Evolutionary conservation across 1,140 invertebrate species (phyloP), one percentile per base, ranked within the genome.

Genomic region (Lordiphosa stackelbergi): DNA sequence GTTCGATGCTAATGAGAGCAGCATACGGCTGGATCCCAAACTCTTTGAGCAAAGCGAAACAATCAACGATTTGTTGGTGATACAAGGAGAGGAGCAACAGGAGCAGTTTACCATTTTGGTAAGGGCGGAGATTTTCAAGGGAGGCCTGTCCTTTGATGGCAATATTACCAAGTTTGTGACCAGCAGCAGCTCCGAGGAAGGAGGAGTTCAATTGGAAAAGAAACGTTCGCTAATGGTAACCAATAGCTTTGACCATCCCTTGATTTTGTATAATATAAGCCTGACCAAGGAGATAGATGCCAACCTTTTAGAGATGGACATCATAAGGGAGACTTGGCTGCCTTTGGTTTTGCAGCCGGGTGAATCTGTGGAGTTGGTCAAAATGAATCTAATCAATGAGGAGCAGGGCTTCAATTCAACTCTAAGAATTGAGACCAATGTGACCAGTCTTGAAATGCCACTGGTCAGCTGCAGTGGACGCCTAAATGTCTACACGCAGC

Each of bases 81-180:
- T 84, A 3, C 51, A 43, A 35, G 59, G 42, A 12, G 52, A 60
- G 19, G 51, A 54, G 0, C 48, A 61, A 6, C 0, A 5, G 4
- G 58, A 59, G 28, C 49, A 59, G 12, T 85, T 85, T 8, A 84
- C 73, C 0, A 66, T 87, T 5, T 51, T 84, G 31, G 62, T 87
- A 10, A 58, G 81, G 0, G 85, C 85, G 0, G 73, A 87, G 28
- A 70, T 87, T 31, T 87, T 73, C 11, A 86, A 85, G 11, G 85
- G 85, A 2, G 57, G 68, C 2, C 49, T 87, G 3, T 8, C 31
- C 7, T 87, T 54, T 19, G 72, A 87, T 47, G 35, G 40, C 2
- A 87, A 87, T 48, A 45, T 63, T 4, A 87, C 85, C 2, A 63
- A 53, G 11, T 87, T 87, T 53, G 45, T 83, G 8, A 85, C 78